Percentiles rank a stretch among this genome's conserved stretches.
These are phyloP conservation scores for Pseudopodoces humilis DNA, from an alignment of 2,113 vertebrate genomes.

Conservation along the genomic window DNA sequence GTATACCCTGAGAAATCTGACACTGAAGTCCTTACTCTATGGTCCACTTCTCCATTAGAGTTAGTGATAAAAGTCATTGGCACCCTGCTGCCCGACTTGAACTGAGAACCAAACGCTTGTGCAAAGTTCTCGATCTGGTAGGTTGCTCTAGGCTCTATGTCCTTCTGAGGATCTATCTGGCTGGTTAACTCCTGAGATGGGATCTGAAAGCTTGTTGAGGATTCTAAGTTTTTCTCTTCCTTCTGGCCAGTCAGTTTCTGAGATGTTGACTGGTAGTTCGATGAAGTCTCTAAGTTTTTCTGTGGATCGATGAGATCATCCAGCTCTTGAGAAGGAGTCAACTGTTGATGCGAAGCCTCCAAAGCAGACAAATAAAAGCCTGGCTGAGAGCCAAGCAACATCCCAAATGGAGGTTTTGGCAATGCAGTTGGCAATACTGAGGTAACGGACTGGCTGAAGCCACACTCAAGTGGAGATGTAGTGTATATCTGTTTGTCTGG, in stretches of 20 bases:
- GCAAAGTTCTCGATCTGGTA: conserved; percentile 99
- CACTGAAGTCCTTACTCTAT: conserved; percentile 95
- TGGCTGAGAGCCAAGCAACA: conserved; percentile 91
- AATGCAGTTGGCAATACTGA: conserved; percentile 92
- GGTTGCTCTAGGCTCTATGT: conserved; percentile 85
- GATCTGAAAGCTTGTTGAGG: conserved; percentile 87
- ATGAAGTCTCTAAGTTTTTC: conserved; percentile 84
- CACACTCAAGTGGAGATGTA: conserved; percentile 92
- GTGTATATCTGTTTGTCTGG: conserved; percentile 94
- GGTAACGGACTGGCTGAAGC: conserved; percentile 90
- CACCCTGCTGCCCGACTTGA: conserved; percentile 95
- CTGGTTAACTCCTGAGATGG: conserved; percentile 89
- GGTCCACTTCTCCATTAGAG: conserved; percentile 91
- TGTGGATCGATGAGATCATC: conserved; percentile 97
- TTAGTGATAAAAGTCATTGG: conserved; percentile 91
- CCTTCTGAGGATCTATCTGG: conserved; percentile 90
- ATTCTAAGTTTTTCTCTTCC: conserved; percentile 87
- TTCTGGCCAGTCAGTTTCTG: conserved; percentile 92
- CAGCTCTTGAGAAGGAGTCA: conserved; percentile 98
- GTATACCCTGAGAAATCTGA: conserved; percentile 99
- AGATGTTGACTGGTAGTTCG: conserved; percentile 87
- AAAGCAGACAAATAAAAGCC: conserved; percentile 91
- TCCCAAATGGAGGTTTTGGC: conserved; percentile 95
- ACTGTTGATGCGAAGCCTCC: conserved; percentile 94
- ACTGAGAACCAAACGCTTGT: conserved; percentile 99